phyloP scores from a whole-genome alignment of 2,797 vertebrate species.

The Halcyon badia region DNA sequence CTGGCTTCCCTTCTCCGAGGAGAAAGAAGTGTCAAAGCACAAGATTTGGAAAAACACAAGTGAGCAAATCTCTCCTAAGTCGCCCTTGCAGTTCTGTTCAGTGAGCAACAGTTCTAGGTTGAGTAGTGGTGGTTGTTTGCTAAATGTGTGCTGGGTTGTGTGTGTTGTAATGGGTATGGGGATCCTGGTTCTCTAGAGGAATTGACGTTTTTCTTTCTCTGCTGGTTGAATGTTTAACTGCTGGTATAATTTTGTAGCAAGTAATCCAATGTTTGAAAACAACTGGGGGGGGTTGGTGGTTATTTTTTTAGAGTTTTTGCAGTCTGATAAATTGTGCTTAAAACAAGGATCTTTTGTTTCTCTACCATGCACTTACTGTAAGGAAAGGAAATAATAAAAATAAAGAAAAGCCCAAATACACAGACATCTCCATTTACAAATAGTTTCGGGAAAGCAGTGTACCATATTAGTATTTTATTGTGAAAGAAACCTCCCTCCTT shows the following conservation, averaged over 20 bases:
- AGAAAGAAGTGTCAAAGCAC: not conserved
- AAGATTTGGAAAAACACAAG: not conserved
- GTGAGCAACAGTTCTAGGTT: not conserved
- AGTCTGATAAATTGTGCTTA: not conserved
- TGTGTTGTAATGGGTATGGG: not conserved
- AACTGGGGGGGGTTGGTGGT: not conserved
- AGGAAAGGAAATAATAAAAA: not conserved
- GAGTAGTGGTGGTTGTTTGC: not conserved
- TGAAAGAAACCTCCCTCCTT: not conserved
- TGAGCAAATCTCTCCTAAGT: not conserved
- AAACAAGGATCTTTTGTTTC: not conserved
- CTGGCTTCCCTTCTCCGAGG: not conserved
- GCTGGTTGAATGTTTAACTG: not conserved
- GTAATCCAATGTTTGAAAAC: not conserved
- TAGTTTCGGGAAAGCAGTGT: not conserved
- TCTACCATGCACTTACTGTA: fast-evolving
- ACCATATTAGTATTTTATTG: not conserved
- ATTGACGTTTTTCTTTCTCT: not conserved
- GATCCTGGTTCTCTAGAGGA: not conserved
- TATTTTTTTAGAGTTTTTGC: not conserved
- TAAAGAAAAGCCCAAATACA: not conserved
- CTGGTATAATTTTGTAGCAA: not conserved
- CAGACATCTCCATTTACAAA: not conserved
- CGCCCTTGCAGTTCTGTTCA: not conserved
- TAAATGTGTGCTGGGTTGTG: not conserved